Conservation (phyloP, 2,113 vertebrate genomes). For the Myanophis thanlyinensis region DNA sequence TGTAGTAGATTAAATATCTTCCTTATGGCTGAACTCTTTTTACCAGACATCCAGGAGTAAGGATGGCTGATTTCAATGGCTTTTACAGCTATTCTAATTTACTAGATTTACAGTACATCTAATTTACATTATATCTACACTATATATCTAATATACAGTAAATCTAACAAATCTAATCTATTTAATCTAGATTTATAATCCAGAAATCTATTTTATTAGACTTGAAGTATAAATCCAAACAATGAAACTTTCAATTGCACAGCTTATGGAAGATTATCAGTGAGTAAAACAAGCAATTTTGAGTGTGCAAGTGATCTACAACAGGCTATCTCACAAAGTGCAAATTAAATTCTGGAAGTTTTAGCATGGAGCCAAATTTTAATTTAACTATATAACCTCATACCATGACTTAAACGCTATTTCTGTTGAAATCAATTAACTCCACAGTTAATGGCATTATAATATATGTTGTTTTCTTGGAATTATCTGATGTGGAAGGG, state of each 20-base stretch:
- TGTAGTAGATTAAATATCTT: background rate
- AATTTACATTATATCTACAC: background rate
- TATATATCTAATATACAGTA: background rate
- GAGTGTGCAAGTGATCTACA: conserved; percentile 6
- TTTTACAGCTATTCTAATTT: background rate
- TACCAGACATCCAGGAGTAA: background rate
- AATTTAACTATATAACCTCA: background rate
- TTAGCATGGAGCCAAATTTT: background rate
- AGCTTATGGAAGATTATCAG: background rate
- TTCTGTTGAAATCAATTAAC: background rate
- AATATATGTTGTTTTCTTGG: background rate
- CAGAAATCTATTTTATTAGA: background rate
- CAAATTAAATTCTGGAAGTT: background rate
- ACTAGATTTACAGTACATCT: background rate
- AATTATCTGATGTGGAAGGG: background rate
- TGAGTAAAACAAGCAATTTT: background rate
- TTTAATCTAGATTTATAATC: background rate
- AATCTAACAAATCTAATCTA: background rate
- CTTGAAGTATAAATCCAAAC: background rate
- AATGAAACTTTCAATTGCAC: background rate
- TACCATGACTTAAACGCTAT: background rate
- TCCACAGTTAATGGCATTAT: background rate
- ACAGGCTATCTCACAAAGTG: background rate
- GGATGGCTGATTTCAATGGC: background rate
- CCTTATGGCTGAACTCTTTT: background rate